phyloP scores from a whole-genome alignment of 2,797 vertebrate genomes.

The Danio kyathit region DNA sequence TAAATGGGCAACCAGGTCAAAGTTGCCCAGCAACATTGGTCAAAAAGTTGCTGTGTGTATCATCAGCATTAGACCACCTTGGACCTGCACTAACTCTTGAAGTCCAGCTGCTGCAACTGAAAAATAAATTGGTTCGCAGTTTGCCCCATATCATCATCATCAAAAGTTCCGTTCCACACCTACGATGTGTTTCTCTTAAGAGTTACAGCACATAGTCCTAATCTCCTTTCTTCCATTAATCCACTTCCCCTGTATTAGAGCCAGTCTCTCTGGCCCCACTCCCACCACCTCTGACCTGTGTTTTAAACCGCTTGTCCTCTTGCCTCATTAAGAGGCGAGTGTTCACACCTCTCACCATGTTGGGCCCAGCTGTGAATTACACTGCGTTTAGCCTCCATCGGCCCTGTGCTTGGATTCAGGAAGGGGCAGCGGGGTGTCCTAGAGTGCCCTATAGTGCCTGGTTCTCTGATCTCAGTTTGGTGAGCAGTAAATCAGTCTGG shows the following conservation, averaged over 20 bases:
- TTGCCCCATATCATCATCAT: constrained; percentile 30
- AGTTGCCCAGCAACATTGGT: too few species aligned
- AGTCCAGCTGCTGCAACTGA: constrained; percentile 30
- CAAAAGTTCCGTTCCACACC: constrained; percentile 26
- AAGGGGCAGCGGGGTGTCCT: constrained; percentile 39
- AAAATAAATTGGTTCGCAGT: constrained; percentile 25
- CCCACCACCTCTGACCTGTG: constrained; percentile 72
- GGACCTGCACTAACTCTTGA: not conserved
- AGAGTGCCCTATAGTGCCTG: constrained; percentile 47
- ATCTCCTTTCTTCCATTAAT: constrained; percentile 73
- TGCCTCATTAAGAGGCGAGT: constrained; percentile 75
- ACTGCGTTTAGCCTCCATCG: not conserved
- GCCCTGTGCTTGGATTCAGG: constrained; percentile 11
- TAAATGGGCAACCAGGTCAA: too few species aligned
- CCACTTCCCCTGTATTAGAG: constrained; percentile 71
- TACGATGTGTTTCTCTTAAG: constrained; percentile 45
- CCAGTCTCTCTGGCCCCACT: constrained; percentile 67
- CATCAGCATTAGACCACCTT: too few species aligned
- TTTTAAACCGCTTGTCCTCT: constrained; percentile 74
- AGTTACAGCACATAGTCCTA: constrained; percentile 55
- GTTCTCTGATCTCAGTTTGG: constrained; percentile 74
- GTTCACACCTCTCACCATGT: constrained; percentile 80
- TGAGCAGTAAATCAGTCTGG: constrained; percentile 74
- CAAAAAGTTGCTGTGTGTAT: too few species aligned
- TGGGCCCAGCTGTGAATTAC: constrained; percentile 76